Base-by-base conservation (phyloP, 2,797 vertebrate species). In the Harpagifer antarcticus region DNA sequence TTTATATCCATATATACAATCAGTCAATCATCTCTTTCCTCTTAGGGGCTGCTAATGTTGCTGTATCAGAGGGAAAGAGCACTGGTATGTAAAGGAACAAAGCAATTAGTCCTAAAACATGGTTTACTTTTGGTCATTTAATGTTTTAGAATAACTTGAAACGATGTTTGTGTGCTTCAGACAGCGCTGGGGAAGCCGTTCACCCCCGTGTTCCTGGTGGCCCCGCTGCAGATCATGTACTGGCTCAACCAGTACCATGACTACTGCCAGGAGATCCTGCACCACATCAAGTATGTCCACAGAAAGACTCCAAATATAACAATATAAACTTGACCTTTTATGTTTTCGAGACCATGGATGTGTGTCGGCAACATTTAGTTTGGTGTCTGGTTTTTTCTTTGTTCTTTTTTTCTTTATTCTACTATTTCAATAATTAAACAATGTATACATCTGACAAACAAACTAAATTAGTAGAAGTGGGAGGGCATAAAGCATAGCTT, bases 241-340 rank as follows among this genome's bases (percentile, higher is more conserved):
- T 99, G 98, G 98, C 90, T 99, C 37, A 83, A 93, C 0, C 95
- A 96, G 79, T 99, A 98, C 70, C 95, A 99, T 68, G 54, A 92
- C 47, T 76, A 95, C 86, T 99, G 98, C 69, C 95, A 99, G 91
- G 86, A 95, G 74, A 90, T 99, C 27, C 94, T 98, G 3, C 74
- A 92, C 15, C 96, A 97, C 1, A 56, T 99, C 86, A 95, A 83
- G 98, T 99, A 92, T 52, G 95, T 83, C 4, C 3, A 9, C 31
- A 1, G 1, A 16, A 4, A 43, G 56, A 49, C 10, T 49, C 48
- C 23, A 23, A 23, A 23, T 23, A 23, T 23, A 23, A 23, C 23
- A 23, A 33, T 33, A 33, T 33, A 33, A 33, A 6, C 31, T 33
- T 33, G 6, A 33, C 31, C 31, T 33, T 23, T 33, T 5, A 17